These are phyloP conservation scores for Halcyon leucocephala DNA, from an alignment of 2,797 vertebrate species.

Conservation along the genomic window DNA sequence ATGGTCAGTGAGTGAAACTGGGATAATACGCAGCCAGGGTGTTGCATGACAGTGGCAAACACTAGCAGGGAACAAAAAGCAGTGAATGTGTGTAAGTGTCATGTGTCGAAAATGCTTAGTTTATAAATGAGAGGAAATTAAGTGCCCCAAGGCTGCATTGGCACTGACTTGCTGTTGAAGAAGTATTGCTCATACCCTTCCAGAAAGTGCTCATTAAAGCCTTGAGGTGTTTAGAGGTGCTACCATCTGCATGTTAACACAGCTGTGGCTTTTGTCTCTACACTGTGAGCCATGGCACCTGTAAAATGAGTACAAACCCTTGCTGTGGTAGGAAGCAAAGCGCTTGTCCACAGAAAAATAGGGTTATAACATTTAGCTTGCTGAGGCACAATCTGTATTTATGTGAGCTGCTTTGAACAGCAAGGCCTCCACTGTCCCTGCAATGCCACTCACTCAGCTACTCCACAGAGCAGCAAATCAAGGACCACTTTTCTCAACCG, in stretches of 20 bases:
- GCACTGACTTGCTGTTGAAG: background rate
- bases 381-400: background rate
- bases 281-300: background rate
- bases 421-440: background rate
- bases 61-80: background rate
- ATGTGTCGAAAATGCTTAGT: background rate
- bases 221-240: background rate
- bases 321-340: background rate
- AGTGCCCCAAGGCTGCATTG: background rate
- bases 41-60: background rate
- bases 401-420: background rate
- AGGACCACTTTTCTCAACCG: background rate
- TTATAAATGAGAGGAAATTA: background rate
- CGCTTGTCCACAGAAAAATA: background rate
- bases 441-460: background rate
- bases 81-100: rapidly evolving
- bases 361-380: background rate
- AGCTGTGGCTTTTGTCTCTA: background rate
- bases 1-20: background rate
- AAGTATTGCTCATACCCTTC: background rate
- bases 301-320: rapidly evolving
- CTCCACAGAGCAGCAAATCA: background rate
- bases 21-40: background rate
- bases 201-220: background rate
- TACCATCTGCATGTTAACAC: background rate